A percentile compares a stretch with the other conserved stretches of the same genome.
phyloP scores from a whole-genome alignment of 2,888 invertebrate species.

The Thecophora atra region DNA sequence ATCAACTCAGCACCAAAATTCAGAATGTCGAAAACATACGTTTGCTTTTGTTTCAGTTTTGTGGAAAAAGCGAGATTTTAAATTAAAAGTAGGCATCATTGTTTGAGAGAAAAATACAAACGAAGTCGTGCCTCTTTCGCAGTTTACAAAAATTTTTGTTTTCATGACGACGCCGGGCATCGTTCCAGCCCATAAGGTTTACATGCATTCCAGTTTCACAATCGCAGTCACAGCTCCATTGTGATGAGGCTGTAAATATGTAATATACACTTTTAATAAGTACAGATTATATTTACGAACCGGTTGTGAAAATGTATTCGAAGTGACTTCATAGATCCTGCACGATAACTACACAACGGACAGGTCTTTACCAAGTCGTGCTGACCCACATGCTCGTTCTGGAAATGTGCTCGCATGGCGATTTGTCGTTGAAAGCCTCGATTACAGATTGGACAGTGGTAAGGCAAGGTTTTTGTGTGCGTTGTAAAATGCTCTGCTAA shows the following conservation, averaged over 20 bases:
- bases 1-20: too few species aligned
- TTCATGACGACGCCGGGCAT: too few species aligned
- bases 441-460: constrained; percentile 92
- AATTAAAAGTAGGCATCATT: too few species aligned
- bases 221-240: too few species aligned
- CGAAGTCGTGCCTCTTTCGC: too few species aligned
- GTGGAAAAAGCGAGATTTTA: too few species aligned
- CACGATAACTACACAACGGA: constrained; percentile 87
- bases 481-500: constrained; percentile 92
- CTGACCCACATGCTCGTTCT: constrained; percentile 91
- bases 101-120: too few species aligned
- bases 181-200: too few species aligned
- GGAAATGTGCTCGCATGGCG: constrained; percentile 92
- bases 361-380: constrained; percentile 91
- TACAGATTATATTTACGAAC: constrained; percentile 61
- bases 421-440: constrained; percentile 92
- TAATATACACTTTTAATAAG: not conserved
- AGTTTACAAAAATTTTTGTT: too few species aligned
- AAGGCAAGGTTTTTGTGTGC: constrained; percentile 90
- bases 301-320: constrained; percentile 90
- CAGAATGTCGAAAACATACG: too few species aligned
- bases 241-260: not conserved
- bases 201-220: too few species aligned
- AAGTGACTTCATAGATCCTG: constrained; percentile 89
- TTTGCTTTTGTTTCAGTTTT: too few species aligned